Evolutionary conservation across 2,113 vertebrate genomes (phyloP).

Genomic region (Esox niger): DNA sequence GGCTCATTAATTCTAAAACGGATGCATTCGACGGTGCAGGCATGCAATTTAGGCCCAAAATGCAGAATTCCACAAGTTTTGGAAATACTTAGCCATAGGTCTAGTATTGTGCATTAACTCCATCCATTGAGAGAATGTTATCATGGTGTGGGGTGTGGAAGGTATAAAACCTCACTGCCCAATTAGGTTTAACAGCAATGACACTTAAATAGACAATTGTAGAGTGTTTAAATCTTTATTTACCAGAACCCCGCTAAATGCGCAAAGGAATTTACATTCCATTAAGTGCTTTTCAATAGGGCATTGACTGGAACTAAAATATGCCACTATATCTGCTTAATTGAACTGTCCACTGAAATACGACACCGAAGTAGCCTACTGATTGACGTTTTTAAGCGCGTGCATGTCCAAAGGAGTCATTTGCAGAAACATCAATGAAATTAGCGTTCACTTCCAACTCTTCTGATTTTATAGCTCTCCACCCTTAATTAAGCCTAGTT

Average conservation of each 20-base stretch:
- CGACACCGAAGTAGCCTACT: slow-evolving; percentile 63
- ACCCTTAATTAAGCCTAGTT: slow-evolving; percentile 46
- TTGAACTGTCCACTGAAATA: slow-evolving; percentile 86
- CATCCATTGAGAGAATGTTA: slow-evolving; percentile 47
- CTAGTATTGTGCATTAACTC: slow-evolving; percentile 26
- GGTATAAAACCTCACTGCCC: slow-evolving; percentile 80
- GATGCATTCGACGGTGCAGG: too few relatives aligned
- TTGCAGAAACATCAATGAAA: slow-evolving; percentile 63
- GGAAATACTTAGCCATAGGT: slow-evolving; percentile 35
- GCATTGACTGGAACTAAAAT: slow-evolving; percentile 97
- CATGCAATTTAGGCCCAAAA: neutral
- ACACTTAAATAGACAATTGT: slow-evolving; percentile 87
- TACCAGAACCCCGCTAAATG: slow-evolving; percentile 90
- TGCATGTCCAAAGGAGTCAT: slow-evolving; percentile 47
- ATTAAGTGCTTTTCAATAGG: slow-evolving; percentile 96
- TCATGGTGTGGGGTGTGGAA: slow-evolving; percentile 64
- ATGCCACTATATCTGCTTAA: slow-evolving; percentile 85
- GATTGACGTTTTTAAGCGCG: slow-evolving; percentile 65
- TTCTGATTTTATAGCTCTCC: slow-evolving; percentile 27
- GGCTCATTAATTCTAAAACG: too few relatives aligned
- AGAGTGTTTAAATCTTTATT: slow-evolving; percentile 95
- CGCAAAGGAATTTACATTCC: slow-evolving; percentile 88
- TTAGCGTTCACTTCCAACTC: slow-evolving; percentile 39
- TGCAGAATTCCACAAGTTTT: neutral
- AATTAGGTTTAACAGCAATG: slow-evolving; percentile 88